These are phyloP conservation scores for Melozone crissalis DNA, from an alignment of 2,113 vertebrate species.

Conservation along the genomic window DNA sequence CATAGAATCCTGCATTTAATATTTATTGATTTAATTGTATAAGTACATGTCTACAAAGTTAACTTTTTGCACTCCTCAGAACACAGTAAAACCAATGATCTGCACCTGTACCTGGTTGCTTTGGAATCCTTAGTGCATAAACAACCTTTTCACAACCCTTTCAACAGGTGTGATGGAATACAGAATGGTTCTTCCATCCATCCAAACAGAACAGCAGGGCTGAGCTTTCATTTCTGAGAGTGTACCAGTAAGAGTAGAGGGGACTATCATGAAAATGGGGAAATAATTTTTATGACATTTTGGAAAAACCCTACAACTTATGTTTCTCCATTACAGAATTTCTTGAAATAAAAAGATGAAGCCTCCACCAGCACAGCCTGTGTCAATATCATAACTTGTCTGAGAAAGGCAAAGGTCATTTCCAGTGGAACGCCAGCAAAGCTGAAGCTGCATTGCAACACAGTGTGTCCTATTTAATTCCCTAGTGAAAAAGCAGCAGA, in stretches of 20 bases:
- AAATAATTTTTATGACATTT: not conserved
- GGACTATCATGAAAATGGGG: not conserved
- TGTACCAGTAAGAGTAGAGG: not conserved
- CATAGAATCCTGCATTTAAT: not conserved
- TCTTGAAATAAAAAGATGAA: not conserved
- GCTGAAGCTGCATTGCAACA: not conserved
- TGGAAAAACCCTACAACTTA: not conserved
- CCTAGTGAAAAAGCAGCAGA: not conserved
- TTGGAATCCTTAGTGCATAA: not conserved
- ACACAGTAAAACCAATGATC: not conserved
- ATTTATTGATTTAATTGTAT: not conserved
- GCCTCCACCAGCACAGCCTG: not conserved
- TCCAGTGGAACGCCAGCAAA: not conserved
- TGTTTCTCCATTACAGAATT: not conserved
- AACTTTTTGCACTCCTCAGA: not conserved
- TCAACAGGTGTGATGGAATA: not conserved
- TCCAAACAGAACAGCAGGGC: not conserved
- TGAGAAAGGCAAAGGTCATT: not conserved
- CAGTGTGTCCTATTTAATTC: not conserved
- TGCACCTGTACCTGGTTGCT: not conserved
- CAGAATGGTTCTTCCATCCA: not conserved
- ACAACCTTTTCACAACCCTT: not conserved
- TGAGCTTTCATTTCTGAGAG: not conserved
- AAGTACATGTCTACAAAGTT: not conserved
- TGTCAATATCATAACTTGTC: not conserved